Evolutionary conservation across 1,140 invertebrate species (phyloP), one percentile per base, ranked within the genome.

Genomic region (Drosophila varians): DNA sequence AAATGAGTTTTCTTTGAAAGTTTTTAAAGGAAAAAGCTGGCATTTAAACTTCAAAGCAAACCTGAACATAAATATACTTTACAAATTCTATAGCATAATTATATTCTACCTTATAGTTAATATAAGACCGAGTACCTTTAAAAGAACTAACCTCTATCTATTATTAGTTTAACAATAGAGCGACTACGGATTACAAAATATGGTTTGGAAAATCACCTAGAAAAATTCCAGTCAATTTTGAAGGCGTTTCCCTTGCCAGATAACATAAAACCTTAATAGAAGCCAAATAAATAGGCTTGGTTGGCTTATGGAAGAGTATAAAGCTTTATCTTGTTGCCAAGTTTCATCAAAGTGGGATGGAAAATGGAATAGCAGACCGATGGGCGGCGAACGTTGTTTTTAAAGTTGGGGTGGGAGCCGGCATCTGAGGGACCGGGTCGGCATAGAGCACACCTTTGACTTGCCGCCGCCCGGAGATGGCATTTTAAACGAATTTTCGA

Each of bases 401-500:
- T 31, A 31, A 31, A 31, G 11, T 31, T 31, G 28, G 28, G 28
- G 9, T 11, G 28, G 28, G 8, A 31, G 28, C 28, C 28, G 28
- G 28, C n/a, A 31, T n/a, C 28, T 11, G 11, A 31, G 28, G 28
- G 28, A 31, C 28, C 28, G 34, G 48, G 48, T 34, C 18, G 25
- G 36, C 36, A 12, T 38, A 16, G 19, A 28, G 18, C 55, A 58
- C 54, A 74, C 54, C 77, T 82, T 45, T 74, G 69, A 72, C 74
- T 58, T 34, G 51, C 46, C 43, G 64, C 48, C 38, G 64, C 52
- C 53, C 42, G 57, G 48, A 11, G 69, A 68, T 77, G 78, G 78
- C 74, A 83, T 83, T 83, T 83, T 74, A 77, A 78, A 71, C 58
- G 78, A 62, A 69, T 55, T 77, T 78, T 56, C 26, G 77, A 25